These are phyloP conservation scores for Neolamprologus devosi DNA, from an alignment of 2,113 vertebrate genomes.

Conservation along the genomic window DNA sequence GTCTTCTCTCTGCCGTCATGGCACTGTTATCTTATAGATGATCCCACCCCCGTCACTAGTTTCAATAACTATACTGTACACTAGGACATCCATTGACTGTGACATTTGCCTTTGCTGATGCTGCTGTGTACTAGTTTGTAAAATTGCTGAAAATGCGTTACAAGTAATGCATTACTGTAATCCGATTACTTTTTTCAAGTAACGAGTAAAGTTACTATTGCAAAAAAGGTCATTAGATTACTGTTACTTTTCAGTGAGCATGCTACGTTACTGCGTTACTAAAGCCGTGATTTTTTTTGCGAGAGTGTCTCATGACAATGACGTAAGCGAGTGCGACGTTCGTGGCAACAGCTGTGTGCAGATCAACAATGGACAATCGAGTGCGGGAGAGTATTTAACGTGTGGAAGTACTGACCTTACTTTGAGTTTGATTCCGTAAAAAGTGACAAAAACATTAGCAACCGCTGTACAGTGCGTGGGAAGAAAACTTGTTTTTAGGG, in stretches of 20 bases:
- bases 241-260: not conserved
- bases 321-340: not conserved
- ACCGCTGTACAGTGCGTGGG: accelerated
- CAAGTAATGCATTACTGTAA: not conserved
- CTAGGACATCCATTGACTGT: not conserved
- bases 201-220: not conserved
- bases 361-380: not conserved
- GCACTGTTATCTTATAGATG: not conserved
- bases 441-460: not conserved
- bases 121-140: not conserved
- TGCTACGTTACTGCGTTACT: not conserved
- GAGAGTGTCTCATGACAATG: not conserved
- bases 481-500: not conserved
- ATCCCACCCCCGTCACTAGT: not conserved
- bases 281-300: not conserved
- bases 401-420: not conserved
- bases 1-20: not conserved
- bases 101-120: not conserved
- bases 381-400: not conserved
- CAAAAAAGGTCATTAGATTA: not conserved
- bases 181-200: not conserved
- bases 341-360: not conserved
- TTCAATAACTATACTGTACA: not conserved
- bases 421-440: not conserved
- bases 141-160: not conserved